A percentile compares a stretch with the other conserved stretches of the same genome.
Evolutionary conservation across 2,888 invertebrate genomes (phyloP).

Genomic region (Rotaria macrura): DNA sequence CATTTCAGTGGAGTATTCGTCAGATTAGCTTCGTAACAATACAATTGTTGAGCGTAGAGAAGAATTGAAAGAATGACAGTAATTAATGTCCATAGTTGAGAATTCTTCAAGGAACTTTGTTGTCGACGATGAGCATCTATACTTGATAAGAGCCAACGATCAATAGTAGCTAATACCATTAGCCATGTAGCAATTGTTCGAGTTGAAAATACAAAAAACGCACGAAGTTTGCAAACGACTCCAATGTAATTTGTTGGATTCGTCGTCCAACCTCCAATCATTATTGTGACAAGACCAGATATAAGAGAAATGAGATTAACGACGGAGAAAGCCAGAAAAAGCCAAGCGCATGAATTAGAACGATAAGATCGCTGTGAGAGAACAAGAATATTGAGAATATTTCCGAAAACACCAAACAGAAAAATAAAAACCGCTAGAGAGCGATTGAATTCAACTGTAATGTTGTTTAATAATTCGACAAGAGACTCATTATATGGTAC

Average conservation of each 20-base stretch:
- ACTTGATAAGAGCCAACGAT: background rate
- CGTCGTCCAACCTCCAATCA: too few relatives aligned
- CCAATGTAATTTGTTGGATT: too few relatives aligned
- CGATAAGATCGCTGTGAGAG: background rate
- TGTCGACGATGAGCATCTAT: background rate
- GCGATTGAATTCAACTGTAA: background rate
- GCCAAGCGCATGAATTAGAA: background rate
- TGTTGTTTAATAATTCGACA: background rate
- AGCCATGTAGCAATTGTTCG: background rate
- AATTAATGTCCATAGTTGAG: background rate
- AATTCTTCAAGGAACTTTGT: background rate
- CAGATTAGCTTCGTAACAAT: background rate
- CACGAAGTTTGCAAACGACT: background rate
- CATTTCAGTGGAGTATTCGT: background rate
- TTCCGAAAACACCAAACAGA: background rate
- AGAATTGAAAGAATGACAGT: background rate
- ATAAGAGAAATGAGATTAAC: too few relatives aligned
- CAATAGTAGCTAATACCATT: background rate
- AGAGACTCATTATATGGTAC: too few relatives aligned
- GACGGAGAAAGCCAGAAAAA: too few relatives aligned
- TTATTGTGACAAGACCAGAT: too few relatives aligned
- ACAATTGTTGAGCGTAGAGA: background rate
- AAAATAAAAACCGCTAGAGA: background rate
- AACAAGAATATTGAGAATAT: background rate
- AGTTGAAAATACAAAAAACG: background rate